Conservation (phyloP, 2,888 invertebrate genomes). For the Xanthia togata region DNA sequence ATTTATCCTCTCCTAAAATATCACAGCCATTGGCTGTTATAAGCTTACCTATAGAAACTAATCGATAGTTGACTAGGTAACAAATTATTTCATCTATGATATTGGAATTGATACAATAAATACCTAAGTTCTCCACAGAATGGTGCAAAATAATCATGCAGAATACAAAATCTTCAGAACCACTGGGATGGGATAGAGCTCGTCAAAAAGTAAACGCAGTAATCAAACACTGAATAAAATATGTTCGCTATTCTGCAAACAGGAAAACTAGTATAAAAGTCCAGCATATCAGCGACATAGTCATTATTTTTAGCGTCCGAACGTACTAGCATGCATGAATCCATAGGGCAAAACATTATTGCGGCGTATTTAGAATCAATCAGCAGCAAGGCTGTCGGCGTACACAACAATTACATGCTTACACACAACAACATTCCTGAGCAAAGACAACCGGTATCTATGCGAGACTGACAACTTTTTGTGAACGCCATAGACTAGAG, state of each 20-base stretch:
- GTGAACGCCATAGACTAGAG: constrained; percentile 38
- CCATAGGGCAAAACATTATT: constrained; percentile 10
- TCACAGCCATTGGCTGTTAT: neutral
- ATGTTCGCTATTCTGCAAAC: constrained; percentile 18
- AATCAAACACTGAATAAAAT: neutral
- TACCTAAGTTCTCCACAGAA: neutral
- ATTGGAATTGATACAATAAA: neutral
- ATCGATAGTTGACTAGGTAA: neutral
- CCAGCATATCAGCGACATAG: constrained; percentile 23
- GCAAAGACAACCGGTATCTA: constrained; percentile 58
- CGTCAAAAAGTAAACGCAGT: neutral
- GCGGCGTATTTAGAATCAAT: constrained; percentile 21
- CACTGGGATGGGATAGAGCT: neutral
- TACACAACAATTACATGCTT: constrained; percentile 38
- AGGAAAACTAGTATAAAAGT: constrained; percentile 48
- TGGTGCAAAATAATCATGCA: neutral
- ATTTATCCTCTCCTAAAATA: neutral
- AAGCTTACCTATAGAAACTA: neutral
- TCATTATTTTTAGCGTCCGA: constrained; percentile 42
- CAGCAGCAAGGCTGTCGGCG: constrained; percentile 20
- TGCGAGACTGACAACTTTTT: constrained; percentile 49
- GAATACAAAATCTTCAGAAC: neutral
- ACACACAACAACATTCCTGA: constrained; percentile 44
- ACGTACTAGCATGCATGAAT: constrained; percentile 3
- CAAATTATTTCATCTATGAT: neutral